Conservation (phyloP, 2,113 vertebrate species). For the Pyxicephalus adspersus region DNA sequence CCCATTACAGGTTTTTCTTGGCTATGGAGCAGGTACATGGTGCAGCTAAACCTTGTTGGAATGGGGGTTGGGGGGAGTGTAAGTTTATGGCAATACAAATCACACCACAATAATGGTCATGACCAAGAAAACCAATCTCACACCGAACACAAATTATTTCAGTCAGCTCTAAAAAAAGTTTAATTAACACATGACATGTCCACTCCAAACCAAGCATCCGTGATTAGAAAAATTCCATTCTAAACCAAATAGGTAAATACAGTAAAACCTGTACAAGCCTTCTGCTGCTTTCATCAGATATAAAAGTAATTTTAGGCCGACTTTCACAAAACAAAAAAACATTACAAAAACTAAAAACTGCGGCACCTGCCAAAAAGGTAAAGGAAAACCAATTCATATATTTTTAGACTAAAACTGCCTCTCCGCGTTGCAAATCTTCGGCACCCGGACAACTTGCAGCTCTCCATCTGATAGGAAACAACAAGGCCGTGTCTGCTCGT, state of each 20-base stretch:
- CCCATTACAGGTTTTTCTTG: too few relatives aligned
- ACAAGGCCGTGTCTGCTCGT: too few relatives aligned
- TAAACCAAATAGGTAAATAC: constrained; percentile 16
- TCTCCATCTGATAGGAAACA: neutral
- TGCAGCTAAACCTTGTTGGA: too few relatives aligned
- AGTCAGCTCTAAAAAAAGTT: neutral
- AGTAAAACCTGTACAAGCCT: constrained; percentile 54
- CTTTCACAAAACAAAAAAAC: neutral
- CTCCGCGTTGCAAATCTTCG: too few relatives aligned
- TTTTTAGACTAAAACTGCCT: neutral
- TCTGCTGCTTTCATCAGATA: neutral
- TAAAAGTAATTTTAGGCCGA: neutral
- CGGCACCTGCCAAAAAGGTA: constrained; percentile 1
- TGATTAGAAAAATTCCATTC: neutral
- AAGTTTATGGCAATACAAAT: too few relatives aligned
- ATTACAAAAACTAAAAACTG: constrained; percentile 2
- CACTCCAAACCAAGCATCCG: neutral
- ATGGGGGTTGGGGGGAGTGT: too few relatives aligned
- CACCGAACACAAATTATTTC: neutral
- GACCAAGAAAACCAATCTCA: neutral
- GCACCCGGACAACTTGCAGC: too few relatives aligned
- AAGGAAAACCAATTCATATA: neutral
- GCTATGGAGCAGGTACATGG: too few relatives aligned
- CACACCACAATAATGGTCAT: neutral
- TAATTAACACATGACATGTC: neutral